A percentile compares a stretch with the other conserved stretches of the same genome.
phyloP scores from a whole-genome alignment of 2,888 invertebrate genomes.

The Oscheius sp. region DNA sequence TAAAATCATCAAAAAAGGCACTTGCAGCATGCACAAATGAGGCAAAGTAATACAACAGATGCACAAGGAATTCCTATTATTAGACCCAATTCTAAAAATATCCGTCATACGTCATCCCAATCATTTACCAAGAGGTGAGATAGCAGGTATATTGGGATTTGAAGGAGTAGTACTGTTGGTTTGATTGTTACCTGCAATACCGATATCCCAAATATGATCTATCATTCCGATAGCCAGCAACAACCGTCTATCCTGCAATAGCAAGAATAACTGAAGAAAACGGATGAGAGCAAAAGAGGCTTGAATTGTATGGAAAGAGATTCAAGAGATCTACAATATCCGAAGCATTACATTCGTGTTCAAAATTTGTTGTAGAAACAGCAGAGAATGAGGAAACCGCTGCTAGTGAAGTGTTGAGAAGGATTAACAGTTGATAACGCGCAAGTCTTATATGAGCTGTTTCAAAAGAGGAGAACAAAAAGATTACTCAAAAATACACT shows the following conservation, averaged over 20 bases:
- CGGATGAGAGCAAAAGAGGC: too few relatives aligned
- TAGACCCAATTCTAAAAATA: constrained; percentile 47
- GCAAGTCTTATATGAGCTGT: not conserved
- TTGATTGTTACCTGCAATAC: not conserved
- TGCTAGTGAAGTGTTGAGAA: not conserved
- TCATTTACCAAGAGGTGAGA: not conserved
- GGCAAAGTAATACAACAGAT: constrained; percentile 44
- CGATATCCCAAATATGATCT: too few relatives aligned
- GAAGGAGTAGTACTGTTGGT: not conserved
- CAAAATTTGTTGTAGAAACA: not conserved
- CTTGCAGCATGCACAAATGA: constrained; percentile 48
- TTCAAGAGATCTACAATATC: too few relatives aligned
- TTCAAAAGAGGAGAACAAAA: not conserved
- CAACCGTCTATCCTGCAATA: too few relatives aligned
- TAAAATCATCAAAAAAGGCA: too few relatives aligned
- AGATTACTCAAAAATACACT: constrained; percentile 19
- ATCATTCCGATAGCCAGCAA: too few relatives aligned
- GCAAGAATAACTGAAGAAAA: too few relatives aligned
- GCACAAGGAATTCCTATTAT: constrained; percentile 57
- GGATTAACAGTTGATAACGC: constrained; percentile 5
- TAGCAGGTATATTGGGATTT: not conserved
- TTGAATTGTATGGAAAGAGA: too few relatives aligned
- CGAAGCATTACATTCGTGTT: not conserved
- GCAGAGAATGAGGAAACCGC: not conserved
- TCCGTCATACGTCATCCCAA: not conserved